These are phyloP conservation scores for Caenorhabditis remanei DNA, from an alignment of 1,140 invertebrate genomes.

Conservation along the genomic window DNA sequence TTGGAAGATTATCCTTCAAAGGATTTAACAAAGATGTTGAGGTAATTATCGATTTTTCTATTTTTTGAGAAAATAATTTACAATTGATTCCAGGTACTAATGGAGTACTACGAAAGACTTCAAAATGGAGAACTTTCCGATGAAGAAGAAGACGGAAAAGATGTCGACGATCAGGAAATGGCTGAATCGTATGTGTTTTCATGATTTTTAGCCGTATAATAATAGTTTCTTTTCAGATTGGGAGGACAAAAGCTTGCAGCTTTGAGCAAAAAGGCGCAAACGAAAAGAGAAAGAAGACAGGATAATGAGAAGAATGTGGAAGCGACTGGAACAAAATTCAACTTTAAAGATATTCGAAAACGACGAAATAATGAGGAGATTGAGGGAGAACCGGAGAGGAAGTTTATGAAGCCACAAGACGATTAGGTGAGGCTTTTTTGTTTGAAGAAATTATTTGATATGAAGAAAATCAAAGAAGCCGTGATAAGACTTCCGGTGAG, in stretches of 20 bases:
- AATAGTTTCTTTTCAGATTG: conserved; percentile 24
- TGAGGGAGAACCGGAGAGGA: background rate
- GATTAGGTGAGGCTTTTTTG: background rate
- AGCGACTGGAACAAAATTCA: background rate
- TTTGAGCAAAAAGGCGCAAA: background rate
- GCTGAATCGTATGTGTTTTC: conserved; percentile 5
- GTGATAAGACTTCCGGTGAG: too few relatives aligned
- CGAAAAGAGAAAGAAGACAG: conserved; percentile 27
- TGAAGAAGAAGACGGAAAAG: conserved; percentile 43
- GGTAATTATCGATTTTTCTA: background rate
- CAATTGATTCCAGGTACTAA: conserved; percentile 18
- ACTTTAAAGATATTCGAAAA: conserved; percentile 9
- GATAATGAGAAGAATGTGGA: conserved; percentile 18
- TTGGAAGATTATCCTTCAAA: conserved; percentile 11
- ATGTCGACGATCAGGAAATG: conserved; percentile 51
- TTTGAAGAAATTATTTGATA: background rate
- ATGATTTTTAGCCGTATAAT: background rate
- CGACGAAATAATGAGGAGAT: background rate
- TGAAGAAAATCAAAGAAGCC: too few relatives aligned
- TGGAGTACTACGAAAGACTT: conserved; percentile 34
- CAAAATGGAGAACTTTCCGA: conserved; percentile 35
- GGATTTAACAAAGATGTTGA: conserved; percentile 35
- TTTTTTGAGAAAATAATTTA: background rate
- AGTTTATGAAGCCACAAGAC: background rate
- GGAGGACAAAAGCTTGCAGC: conserved; percentile 12